These are phyloP conservation scores for Leguminivora glycinivorella DNA, from an alignment of 1,140 invertebrate species.

Conservation along the genomic window DNA sequence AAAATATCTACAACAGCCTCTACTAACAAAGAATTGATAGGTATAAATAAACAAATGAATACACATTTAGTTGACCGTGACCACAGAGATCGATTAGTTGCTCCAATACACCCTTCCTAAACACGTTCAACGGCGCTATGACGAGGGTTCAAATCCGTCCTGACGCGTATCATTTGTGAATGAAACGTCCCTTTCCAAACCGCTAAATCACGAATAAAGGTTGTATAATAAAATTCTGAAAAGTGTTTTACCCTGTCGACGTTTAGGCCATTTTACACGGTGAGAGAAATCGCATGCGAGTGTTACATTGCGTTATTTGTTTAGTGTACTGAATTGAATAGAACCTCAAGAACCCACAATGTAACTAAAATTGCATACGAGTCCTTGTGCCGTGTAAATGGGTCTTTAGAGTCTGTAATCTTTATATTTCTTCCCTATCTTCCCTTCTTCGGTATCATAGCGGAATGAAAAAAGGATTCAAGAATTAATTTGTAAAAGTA, in stretches of 20 bases:
- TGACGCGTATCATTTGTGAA: constrained; percentile 23
- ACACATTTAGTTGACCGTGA: not conserved
- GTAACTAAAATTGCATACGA: too few species aligned
- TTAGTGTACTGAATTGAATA: too few species aligned
- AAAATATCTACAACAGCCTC: not conserved
- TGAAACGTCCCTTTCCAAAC: constrained; percentile 8
- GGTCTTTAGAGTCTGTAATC: not conserved
- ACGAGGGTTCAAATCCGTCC: constrained; percentile 21
- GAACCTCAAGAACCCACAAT: too few species aligned
- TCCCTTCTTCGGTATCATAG: not conserved
- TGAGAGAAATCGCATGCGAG: too few species aligned
- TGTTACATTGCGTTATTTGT: too few species aligned
- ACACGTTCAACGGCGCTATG: constrained; percentile 19
- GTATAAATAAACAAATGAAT: not conserved
- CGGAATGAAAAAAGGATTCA: not conserved
- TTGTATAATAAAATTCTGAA: not conserved
- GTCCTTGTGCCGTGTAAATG: too few species aligned
- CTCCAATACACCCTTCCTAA: constrained; percentile 21
- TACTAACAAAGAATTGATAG: not conserved
- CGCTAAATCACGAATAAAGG: constrained; percentile 14
- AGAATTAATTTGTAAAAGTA: too few species aligned
- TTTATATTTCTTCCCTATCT: not conserved
- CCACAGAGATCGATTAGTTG: constrained; percentile 14
- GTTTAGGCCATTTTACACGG: too few species aligned
- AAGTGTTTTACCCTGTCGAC: not conserved